Percentiles rank a stretch among this genome's conserved stretches.
These are phyloP conservation scores for Martes flavigula DNA, from an alignment of 2,797 vertebrate genomes.

Conservation along the genomic window DNA sequence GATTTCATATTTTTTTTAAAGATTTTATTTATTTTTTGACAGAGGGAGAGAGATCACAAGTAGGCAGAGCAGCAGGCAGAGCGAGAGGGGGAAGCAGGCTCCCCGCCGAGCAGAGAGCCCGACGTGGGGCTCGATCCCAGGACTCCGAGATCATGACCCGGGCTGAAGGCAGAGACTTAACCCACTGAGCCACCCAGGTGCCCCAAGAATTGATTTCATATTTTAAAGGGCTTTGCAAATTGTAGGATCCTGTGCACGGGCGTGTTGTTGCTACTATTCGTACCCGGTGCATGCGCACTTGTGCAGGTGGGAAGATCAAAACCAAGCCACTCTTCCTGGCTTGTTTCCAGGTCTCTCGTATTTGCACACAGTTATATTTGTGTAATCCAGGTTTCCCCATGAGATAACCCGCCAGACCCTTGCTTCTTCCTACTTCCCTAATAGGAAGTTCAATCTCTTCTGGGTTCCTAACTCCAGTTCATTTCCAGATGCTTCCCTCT, in stretches of 20 bases:
- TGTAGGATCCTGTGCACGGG: neutral
- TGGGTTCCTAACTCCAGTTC: neutral
- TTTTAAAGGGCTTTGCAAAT: neutral
- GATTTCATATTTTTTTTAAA: neutral
- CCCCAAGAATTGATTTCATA: too few relatives aligned
- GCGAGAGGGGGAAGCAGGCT: too few relatives aligned
- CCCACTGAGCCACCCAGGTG: too few relatives aligned
- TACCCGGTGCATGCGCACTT: neutral
- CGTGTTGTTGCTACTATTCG: neutral
- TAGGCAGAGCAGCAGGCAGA: too few relatives aligned
- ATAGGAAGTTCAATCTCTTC: neutral
- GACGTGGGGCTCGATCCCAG: too few relatives aligned
- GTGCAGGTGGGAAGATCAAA: neutral
- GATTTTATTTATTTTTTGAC: too few relatives aligned
- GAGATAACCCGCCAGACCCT: neutral
- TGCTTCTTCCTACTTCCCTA: neutral
- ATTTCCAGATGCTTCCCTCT: neutral
- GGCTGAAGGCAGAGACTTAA: too few relatives aligned
- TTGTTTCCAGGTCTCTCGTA: neutral
- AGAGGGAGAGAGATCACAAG: too few relatives aligned
- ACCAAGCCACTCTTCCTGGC: neutral
- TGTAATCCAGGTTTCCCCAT: neutral
- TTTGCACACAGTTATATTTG: neutral
- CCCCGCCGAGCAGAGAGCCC: too few relatives aligned
- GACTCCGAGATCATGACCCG: too few relatives aligned